Percentiles rank a stretch among this genome's conserved stretches.
These are phyloP conservation scores for Cotesia congregata DNA, from an alignment of 2,888 invertebrate genomes.

Conservation along the genomic window DNA sequence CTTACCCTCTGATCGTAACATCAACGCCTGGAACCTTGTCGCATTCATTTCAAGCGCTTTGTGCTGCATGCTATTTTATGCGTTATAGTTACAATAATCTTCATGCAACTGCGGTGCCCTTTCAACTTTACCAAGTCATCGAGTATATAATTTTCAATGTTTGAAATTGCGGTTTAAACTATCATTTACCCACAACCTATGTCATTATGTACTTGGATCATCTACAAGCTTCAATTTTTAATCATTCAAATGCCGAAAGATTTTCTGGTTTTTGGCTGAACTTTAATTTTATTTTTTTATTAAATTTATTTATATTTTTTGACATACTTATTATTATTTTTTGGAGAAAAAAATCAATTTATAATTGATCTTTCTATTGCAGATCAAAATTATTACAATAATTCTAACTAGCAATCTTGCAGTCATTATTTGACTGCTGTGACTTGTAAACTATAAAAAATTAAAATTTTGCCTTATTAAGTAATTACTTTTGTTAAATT, in stretches of 20 bases:
- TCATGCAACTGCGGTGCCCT: not conserved
- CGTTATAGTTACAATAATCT: not conserved
- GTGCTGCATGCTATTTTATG: not conserved
- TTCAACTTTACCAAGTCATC: not conserved
- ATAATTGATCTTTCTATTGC: too few relatives aligned
- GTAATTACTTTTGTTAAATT: too few relatives aligned
- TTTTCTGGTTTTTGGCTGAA: not conserved
- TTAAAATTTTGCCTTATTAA: too few relatives aligned
- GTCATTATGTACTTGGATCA: not conserved
- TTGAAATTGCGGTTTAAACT: not conserved
- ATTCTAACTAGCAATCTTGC: too few relatives aligned
- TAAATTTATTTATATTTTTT: too few relatives aligned
- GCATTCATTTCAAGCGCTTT: not conserved
- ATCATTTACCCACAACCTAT: not conserved
- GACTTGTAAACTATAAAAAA: too few relatives aligned
- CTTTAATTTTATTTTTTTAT: too few relatives aligned
- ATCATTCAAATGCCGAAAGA: not conserved
- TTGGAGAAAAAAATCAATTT: too few relatives aligned
- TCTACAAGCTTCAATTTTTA: not conserved
- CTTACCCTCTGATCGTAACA: constrained; percentile 38
- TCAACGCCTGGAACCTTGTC: constrained; percentile 6
- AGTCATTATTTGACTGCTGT: too few relatives aligned
- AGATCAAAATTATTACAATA: too few relatives aligned
- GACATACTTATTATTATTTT: too few relatives aligned
- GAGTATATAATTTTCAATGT: not conserved